Base-by-base conservation (phyloP, 2,113 vertebrate species). In the Polyodon spathula region DNA sequence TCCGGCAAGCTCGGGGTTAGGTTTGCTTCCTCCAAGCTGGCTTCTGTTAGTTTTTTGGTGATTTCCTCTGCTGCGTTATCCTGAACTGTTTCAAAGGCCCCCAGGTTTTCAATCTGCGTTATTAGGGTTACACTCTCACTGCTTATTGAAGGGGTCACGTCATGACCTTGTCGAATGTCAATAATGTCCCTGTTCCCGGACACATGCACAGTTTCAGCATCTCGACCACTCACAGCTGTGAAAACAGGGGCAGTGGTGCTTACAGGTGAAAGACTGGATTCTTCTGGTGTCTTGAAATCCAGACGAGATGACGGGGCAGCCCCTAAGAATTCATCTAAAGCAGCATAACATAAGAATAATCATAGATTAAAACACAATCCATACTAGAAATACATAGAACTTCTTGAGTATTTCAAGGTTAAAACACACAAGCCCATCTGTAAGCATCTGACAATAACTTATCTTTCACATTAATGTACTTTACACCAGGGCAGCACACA, bases 121-220 rank as follows among this genome's bases (percentile, higher is more conserved):
- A 93, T 87, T 0, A 92, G 83, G 63, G 93, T 96, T 71, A 91
- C 0, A 42, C 93, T 98, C 71, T 94, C 94, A 4, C 93, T 97
- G 88, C 93, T 97, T 50, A 89, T 80, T 0, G 94, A 98, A 1
- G 90, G 91, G 15, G 90, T 86, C 69, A 82, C 66, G 44, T 89
- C 87, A 0, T 4, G 64, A 73, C 11, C 3, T 50, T 11, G 48
- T 0, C 11, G 68, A 52, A 66, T 48, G 37, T 52, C 48, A 41
- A n/a, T 52, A 40, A 17, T n/a, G 54, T 50, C 37, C n/a, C 16
- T 8, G 43, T 17, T 57, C 14, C 27, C 11, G 9, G 46, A 44
- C 42, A 9, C 55, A 39, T 14, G 3, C 4, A 37, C 65, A 6
- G 3, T 57, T 69, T 65, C 77, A 69, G 77, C 72, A 4, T 8